Percentiles rank a stretch among this genome's conserved stretches.
Evolutionary conservation across 2,113 vertebrate genomes (phyloP).

Genomic region (Charina bottae): DNA sequence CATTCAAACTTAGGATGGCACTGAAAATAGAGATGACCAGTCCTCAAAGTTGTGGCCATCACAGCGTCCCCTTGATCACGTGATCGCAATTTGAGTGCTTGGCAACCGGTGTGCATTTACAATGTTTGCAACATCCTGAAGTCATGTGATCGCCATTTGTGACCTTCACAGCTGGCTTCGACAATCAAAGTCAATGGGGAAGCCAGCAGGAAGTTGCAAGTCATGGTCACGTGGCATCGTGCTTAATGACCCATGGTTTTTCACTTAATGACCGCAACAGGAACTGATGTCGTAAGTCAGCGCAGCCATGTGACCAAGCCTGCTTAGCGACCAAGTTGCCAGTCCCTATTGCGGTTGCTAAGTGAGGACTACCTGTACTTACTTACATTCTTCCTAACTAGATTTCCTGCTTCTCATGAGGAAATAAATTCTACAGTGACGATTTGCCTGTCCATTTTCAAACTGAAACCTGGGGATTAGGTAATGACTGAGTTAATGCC

Average conservation of each 20-base stretch:
- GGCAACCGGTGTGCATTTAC: not conserved
- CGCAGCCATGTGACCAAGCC: not conserved
- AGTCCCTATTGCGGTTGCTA: not conserved
- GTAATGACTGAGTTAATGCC: not conserved
- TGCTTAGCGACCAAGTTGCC: not conserved
- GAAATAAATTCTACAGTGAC: not conserved
- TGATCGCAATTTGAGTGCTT: not conserved
- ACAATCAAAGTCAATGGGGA: not conserved
- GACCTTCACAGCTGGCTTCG: not conserved
- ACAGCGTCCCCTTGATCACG: not conserved
- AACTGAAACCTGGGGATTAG: not conserved
- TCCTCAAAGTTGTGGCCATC: not conserved
- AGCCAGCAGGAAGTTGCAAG: not conserved
- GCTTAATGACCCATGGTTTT: too few species aligned
- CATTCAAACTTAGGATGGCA: not conserved
- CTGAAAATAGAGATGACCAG: not conserved
- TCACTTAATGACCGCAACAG: not conserved
- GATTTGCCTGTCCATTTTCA: not conserved
- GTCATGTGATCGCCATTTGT: not conserved
- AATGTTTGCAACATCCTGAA: not conserved
- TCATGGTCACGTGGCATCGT: not conserved
- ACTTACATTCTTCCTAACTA: not conserved
- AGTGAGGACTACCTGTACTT: not conserved
- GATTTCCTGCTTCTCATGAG: not conserved
- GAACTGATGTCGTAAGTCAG: not conserved